phyloP scores from a whole-genome alignment of 1,140 invertebrate species.

The Hypsibius dujardini region DNA sequence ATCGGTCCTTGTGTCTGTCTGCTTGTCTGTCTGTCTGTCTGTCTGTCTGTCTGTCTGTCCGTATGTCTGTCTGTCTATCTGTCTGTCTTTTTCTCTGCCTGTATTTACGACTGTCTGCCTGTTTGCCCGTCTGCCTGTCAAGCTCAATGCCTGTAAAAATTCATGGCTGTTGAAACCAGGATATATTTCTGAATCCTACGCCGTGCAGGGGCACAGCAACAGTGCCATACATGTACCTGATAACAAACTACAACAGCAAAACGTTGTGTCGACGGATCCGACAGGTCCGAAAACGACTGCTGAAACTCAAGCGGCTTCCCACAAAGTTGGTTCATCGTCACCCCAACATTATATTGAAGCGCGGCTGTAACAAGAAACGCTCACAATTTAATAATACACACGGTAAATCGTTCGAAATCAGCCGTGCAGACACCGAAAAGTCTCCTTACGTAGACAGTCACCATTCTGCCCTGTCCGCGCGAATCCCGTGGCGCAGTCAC shows the following conservation, averaged over 20 bases:
- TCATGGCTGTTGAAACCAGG: too few species aligned
- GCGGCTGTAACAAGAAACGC: not conserved
- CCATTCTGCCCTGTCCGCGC: not conserved
- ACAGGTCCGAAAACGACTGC: not conserved
- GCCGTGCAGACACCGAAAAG: not conserved
- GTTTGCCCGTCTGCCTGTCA: too few species aligned
- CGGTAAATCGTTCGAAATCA: not conserved
- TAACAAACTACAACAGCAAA: conserved; percentile 4
- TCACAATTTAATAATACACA: conserved; percentile 7
- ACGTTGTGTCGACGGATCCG: not conserved
- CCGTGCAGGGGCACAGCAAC: too few species aligned
- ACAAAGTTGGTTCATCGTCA: not conserved
- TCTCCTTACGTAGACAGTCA: not conserved
- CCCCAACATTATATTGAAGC: not conserved
- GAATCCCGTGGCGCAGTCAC: not conserved
- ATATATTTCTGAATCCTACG: too few species aligned
- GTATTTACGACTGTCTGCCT: too few species aligned
- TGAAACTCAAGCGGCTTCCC: not conserved
- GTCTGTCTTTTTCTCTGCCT: too few species aligned
- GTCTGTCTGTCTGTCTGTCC: too few species aligned
- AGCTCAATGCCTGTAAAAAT: too few species aligned
- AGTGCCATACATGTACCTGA: conserved; percentile 2
- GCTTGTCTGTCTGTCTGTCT: too few species aligned
- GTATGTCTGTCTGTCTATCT: too few species aligned
- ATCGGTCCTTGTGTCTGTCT: too few species aligned